These are phyloP conservation scores for Cotesia chilonis DNA, from an alignment of 1,140 invertebrate genomes.

Conservation along the genomic window DNA sequence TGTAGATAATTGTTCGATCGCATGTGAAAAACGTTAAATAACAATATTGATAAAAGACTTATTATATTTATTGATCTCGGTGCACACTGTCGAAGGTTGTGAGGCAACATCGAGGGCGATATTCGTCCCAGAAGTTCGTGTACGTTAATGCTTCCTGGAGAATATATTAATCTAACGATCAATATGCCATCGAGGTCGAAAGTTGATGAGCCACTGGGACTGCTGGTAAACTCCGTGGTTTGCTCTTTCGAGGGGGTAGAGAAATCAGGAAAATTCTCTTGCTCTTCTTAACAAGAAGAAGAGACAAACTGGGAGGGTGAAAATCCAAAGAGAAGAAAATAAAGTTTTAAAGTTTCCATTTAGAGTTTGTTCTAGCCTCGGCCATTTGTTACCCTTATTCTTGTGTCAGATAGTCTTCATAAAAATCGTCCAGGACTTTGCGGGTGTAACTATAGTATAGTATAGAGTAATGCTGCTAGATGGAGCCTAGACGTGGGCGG, in stretches of 20 bases:
- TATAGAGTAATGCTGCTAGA: constrained; percentile 1
- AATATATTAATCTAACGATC: constrained; percentile 39
- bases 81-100: constrained; percentile 27
- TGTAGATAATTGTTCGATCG: no score
- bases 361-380: constrained; percentile 26
- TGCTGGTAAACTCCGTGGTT: not conserved
- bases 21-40: not conserved
- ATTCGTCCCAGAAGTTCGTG: constrained; percentile 37
- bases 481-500: constrained; percentile 1
- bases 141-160: constrained; percentile 35
- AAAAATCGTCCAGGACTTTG: constrained; percentile 25
- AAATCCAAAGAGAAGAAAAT: not conserved
- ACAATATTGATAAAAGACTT: constrained; percentile 1
- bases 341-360: constrained; percentile 30
- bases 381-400: constrained; percentile 30
- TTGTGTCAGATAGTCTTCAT: constrained; percentile 31
- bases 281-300: no score
- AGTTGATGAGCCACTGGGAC: constrained; percentile 35
- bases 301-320: no score
- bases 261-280: no score
- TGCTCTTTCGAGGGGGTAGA: no score
- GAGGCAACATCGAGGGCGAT: constrained; percentile 33
- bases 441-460: not conserved
- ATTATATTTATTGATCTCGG: constrained; percentile 16
- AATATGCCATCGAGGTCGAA: constrained; percentile 35